A percentile compares a stretch with the other conserved stretches of the same genome.
These are phyloP conservation scores for Calephelis virginiensis DNA, from an alignment of 1,140 invertebrate genomes.

Conservation along the genomic window DNA sequence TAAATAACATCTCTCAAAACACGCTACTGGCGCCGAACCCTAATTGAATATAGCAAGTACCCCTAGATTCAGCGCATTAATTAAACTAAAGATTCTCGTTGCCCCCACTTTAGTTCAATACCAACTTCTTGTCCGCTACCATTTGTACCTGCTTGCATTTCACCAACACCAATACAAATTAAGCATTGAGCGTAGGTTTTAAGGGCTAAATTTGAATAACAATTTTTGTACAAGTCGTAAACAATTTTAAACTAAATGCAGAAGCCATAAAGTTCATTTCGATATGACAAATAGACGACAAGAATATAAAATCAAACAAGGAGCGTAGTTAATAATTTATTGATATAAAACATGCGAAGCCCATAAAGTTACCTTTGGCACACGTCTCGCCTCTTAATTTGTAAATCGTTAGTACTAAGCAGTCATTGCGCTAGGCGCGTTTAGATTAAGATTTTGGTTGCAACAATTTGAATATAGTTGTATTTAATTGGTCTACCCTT, in stretches of 20 bases:
- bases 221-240: conserved; percentile 27
- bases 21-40: conserved; percentile 60
- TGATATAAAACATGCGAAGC: conserved; percentile 77
- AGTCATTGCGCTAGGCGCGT: conserved; percentile 43
- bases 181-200: conserved; percentile 49
- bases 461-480: conserved; percentile 21
- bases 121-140: conserved; percentile 55
- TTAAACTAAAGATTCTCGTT: conserved; percentile 72
- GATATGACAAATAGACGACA: conserved; percentile 46
- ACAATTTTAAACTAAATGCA: conserved; percentile 51
- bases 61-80: conserved; percentile 64
- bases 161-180: conserved; percentile 54
- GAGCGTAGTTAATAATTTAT: conserved; percentile 77
- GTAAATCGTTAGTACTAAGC: conserved; percentile 72
- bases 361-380: conserved; percentile 77
- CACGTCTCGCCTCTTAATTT: conserved; percentile 75
- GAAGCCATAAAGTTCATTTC: conserved; percentile 53
- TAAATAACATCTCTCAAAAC: conserved; percentile 67
- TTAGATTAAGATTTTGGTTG: conserved; percentile 67
- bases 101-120: conserved; percentile 55
- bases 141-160: conserved; percentile 52
- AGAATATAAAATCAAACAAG: conserved; percentile 74
- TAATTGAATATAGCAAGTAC: conserved; percentile 71
- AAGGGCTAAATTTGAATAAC: conserved; percentile 61
- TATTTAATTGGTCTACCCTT: conserved; percentile 28